These are phyloP conservation scores for Acanthosepion pharaonis DNA, from an alignment of 2,888 invertebrate genomes.

Conservation along the genomic window DNA sequence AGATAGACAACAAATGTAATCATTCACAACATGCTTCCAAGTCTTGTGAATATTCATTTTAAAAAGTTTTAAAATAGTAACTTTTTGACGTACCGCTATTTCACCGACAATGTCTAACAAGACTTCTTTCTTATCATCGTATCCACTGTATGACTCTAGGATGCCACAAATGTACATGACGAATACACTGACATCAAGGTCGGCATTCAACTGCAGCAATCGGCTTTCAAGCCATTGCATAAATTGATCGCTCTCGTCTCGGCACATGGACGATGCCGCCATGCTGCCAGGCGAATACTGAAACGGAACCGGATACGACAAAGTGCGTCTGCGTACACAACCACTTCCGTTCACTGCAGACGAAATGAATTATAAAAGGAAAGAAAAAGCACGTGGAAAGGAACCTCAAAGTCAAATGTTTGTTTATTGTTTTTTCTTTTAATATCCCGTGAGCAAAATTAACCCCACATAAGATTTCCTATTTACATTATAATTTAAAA, in stretches of 20 bases:
- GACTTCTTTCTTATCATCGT: slow-evolving; percentile 68
- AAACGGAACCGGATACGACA: neutral
- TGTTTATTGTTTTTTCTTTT: no score
- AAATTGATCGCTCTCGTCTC: slow-evolving; percentile 48
- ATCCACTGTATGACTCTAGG: slow-evolving; percentile 62
- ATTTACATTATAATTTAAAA: no score
- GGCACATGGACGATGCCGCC: slow-evolving; percentile 52
- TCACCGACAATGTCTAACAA: slow-evolving; percentile 66
- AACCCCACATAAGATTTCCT: no score
- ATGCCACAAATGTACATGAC: slow-evolving; percentile 68
- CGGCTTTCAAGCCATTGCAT: slow-evolving; percentile 68
- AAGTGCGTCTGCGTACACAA: neutral
- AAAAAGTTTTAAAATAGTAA: no score
- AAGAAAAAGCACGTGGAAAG: neutral
- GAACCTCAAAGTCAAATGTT: neutral
- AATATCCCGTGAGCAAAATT: no score
- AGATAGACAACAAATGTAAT: neutral
- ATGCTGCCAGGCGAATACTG: slow-evolving; percentile 50
- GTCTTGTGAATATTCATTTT: no score
- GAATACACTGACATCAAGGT: slow-evolving; percentile 70
- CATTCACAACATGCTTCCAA: neutral
- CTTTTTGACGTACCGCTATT: slow-evolving; percentile 62
- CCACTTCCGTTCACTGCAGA: neutral
- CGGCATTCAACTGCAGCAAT: slow-evolving; percentile 65
- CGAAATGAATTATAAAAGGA: neutral